phyloP scores from a whole-genome alignment of 2,888 invertebrate species.

The Synanthedon vespiformis region DNA sequence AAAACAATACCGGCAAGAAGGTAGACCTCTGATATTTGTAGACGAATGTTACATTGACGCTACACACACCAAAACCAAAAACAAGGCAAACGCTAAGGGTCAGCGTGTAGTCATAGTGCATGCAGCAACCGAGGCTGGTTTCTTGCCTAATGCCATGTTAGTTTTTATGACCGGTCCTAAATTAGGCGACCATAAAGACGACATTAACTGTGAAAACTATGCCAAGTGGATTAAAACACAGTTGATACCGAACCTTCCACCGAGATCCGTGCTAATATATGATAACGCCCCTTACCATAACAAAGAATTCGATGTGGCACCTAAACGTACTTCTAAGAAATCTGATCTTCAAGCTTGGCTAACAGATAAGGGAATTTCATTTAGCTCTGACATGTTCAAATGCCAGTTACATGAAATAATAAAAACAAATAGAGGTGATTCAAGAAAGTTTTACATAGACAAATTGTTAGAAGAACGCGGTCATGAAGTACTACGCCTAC shows the following conservation, averaged over 20 bases:
- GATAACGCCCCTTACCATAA: slow-evolving; percentile 20
- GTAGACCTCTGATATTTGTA: slow-evolving; percentile 8
- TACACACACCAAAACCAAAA: slow-evolving; percentile 3
- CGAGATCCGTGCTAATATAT: slow-evolving; percentile 14
- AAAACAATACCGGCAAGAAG: slow-evolving; percentile 6
- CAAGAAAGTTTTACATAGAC: not conserved
- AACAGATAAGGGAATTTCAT: slow-evolving; percentile 6
- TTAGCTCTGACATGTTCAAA: slow-evolving; percentile 4
- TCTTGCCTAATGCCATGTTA: slow-evolving; percentile 6
- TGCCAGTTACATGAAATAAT: slow-evolving; percentile 8
- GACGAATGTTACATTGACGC: slow-evolving; percentile 9
- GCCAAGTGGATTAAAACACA: slow-evolving; percentile 15
- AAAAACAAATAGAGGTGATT: slow-evolving; percentile 5
- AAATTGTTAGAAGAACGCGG: not conserved
- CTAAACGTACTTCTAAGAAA: slow-evolving; percentile 11
- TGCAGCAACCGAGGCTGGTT: slow-evolving; percentile 13
- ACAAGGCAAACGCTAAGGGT: slow-evolving; percentile 9
- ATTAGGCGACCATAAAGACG: slow-evolving; percentile 12
- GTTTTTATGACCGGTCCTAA: slow-evolving; percentile 8
- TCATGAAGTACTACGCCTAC: not conserved
- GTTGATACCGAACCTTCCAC: slow-evolving; percentile 9
- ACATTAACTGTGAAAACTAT: slow-evolving; percentile 14
- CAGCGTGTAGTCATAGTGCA: slow-evolving; percentile 9
- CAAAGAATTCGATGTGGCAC: slow-evolving; percentile 8
- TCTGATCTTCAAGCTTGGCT: slow-evolving; percentile 12